Evolutionary conservation across 2,888 invertebrate species (phyloP), one percentile per base, ranked within the genome.

Genomic region (Aleiodes alternator): DNA sequence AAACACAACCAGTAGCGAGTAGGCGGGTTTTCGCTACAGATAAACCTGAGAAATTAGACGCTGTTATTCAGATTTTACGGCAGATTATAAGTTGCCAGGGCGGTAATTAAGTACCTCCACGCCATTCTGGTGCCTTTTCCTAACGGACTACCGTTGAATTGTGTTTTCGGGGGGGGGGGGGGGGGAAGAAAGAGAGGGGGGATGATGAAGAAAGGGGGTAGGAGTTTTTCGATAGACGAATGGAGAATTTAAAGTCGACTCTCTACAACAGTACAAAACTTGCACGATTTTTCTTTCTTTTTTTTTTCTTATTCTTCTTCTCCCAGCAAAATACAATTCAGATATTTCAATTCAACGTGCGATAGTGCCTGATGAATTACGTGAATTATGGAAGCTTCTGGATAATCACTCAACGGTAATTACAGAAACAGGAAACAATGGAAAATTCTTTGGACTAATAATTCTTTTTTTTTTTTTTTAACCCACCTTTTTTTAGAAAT

Each of bases 51-150:
- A 81, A 86, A 85, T 84, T 82, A 81, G 82, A 76, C 81, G 77
- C 80, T 82, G 81, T 85, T 86, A 83, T 84, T 85, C 86, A 81
- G 83, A 83, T 86, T 85, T 84, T 80, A 82, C 80, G 78, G 80
- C 78, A 83, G 86, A 85, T 85, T 85, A 84, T 82, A 82, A 85
- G 79, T 81, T 79, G 50, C 73, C 75, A 64, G 56, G 43, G 76
- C 70, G 77, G 82, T 82, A 84, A 85, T 85, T 85, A 85, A 84
- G 82, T 82, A 79, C 71, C 71, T 72, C 72, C 48, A 73, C 69
- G 75, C 43, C 75, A 71, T 73, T 72, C 73, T 70, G 73, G 72
- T 43, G 75, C 75, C 73, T 72, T 77, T 73, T 59, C 69, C 75
- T 72, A 57, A 71, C 56, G 48, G 50, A 64, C 69, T 50, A 66